Evolutionary conservation across 1,140 invertebrate species (phyloP).

Genomic region (Neoseiulus cucumeris): DNA sequence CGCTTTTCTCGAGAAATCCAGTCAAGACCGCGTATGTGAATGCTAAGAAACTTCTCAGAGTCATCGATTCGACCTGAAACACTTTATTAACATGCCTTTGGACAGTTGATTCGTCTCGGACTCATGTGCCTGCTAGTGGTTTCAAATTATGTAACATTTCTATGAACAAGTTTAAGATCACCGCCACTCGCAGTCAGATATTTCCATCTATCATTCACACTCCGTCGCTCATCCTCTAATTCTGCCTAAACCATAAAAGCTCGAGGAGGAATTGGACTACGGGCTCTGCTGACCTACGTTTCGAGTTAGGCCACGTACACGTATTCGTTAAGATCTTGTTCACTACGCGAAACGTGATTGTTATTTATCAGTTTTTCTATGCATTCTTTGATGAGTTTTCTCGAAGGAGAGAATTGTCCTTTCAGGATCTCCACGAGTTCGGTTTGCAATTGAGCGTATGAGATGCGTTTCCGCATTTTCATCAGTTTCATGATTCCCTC

Average conservation of each 20-base stretch:
- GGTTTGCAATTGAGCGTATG: slow-evolving; percentile 78
- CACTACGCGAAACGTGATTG: slow-evolving; percentile 87
- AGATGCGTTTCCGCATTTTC: slow-evolving; percentile 87
- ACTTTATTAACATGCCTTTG: too few relatives aligned
- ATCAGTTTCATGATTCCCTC: slow-evolving; percentile 98
- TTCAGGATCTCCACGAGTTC: slow-evolving; percentile 94
- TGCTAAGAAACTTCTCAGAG: too few relatives aligned
- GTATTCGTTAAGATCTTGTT: slow-evolving; percentile 93
- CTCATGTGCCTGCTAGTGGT: too few relatives aligned
- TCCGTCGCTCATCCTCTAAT: neutral
- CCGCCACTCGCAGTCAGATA: neutral
- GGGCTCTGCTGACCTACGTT: neutral
- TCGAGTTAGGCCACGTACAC: slow-evolving; percentile 70
- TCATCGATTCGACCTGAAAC: too few relatives aligned
- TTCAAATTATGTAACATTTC: too few relatives aligned
- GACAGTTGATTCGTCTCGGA: too few relatives aligned
- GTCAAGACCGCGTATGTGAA: too few relatives aligned
- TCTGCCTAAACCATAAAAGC: neutral
- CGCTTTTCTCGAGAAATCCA: too few relatives aligned
- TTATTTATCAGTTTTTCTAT: slow-evolving; percentile 98
- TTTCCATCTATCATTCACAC: neutral
- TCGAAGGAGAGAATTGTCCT: slow-evolving; percentile 96
- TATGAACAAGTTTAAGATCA: too few relatives aligned
- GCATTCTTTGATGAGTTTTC: slow-evolving; percentile 99
- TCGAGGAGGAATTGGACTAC: neutral